A percentile compares a stretch with the other conserved stretches of the same genome.
Conservation (phyloP, 2,113 vertebrate genomes). For the Hippocampus barbouri region DNA sequence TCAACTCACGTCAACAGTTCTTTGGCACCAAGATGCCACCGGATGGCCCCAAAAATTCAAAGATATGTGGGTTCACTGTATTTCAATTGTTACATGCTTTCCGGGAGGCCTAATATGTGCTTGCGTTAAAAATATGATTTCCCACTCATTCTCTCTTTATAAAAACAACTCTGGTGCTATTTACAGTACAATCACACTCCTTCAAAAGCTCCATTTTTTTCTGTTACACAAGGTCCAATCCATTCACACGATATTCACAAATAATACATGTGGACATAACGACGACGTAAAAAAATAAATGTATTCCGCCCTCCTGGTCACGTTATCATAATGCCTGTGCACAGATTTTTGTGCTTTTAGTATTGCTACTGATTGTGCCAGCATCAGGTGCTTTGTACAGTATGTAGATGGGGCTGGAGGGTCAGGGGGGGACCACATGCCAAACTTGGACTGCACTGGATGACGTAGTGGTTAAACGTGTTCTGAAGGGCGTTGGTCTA, state of each 20-base stretch:
- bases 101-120: slow-evolving; percentile 40
- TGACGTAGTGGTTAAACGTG: slow-evolving; percentile 67
- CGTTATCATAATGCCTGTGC: slow-evolving; percentile 31
- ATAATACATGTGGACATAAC: slow-evolving; percentile 64
- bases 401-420: slow-evolving; percentile 17
- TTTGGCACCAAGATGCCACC: background rate
- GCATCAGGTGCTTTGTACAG: slow-evolving; percentile 54
- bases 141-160: slow-evolving; percentile 48
- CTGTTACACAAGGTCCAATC: background rate
- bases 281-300: slow-evolving; percentile 72
- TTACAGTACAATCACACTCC: slow-evolving; percentile 68
- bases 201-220: slow-evolving; percentile 19
- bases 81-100: background rate
- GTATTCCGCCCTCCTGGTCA: slow-evolving; percentile 53
- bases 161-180: slow-evolving; percentile 60
- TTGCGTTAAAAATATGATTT: slow-evolving; percentile 47
- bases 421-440: background rate
- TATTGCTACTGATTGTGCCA: slow-evolving; percentile 64
- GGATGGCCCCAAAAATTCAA: background rate
- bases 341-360: slow-evolving; percentile 65
- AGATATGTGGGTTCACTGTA: background rate
- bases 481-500: slow-evolving; percentile 25
- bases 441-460: background rate
- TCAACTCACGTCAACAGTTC: background rate
- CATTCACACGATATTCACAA: slow-evolving; percentile 63